phyloP scores from a whole-genome alignment of 1,140 invertebrate species.

The Chymomyza costata region DNA sequence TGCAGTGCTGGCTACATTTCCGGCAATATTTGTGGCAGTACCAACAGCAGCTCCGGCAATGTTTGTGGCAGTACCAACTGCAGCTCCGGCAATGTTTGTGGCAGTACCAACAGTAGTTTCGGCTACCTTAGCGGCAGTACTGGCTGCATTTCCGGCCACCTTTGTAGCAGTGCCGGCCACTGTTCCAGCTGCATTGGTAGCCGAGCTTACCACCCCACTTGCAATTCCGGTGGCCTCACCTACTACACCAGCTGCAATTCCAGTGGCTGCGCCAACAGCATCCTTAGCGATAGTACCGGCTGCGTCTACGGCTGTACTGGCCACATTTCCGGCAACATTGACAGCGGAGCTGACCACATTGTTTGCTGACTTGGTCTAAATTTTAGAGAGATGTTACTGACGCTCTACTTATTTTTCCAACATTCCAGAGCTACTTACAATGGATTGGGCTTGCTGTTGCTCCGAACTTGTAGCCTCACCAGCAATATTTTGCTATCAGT shows the following conservation, averaged over 20 bases:
- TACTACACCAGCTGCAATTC: conserved; percentile 1
- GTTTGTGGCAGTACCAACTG: background rate
- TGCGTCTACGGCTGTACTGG: conserved; percentile 12
- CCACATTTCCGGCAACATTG: conserved; percentile 14
- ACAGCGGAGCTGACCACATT: too few relatives aligned
- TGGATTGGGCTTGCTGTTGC: too few relatives aligned
- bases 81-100: conserved; percentile 10
- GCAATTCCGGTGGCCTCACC: too few relatives aligned
- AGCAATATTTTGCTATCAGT: too few relatives aligned
- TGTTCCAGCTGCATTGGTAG: too few relatives aligned
- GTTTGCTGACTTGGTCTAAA: too few relatives aligned
- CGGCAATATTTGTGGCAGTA: background rate
- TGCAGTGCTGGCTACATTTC: background rate
- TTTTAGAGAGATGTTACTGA: too few relatives aligned
- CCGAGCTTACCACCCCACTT: background rate
- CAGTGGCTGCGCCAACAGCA: conserved; percentile 2
- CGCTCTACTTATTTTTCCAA: too few relatives aligned
- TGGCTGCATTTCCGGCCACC: conserved; percentile 11
- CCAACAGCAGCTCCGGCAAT: conserved; percentile 1
- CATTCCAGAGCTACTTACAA: too few relatives aligned
- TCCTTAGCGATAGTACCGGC: conserved; percentile 13
- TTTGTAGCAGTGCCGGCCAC: too few relatives aligned
- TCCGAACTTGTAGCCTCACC: too few relatives aligned
- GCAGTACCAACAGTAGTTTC: conserved; percentile 19
- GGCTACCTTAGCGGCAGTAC: too few relatives aligned